Evolutionary conservation across 2,888 invertebrate genomes (phyloP), one percentile per base, ranked within the genome.

Genomic region (Anorthoa munda): DNA sequence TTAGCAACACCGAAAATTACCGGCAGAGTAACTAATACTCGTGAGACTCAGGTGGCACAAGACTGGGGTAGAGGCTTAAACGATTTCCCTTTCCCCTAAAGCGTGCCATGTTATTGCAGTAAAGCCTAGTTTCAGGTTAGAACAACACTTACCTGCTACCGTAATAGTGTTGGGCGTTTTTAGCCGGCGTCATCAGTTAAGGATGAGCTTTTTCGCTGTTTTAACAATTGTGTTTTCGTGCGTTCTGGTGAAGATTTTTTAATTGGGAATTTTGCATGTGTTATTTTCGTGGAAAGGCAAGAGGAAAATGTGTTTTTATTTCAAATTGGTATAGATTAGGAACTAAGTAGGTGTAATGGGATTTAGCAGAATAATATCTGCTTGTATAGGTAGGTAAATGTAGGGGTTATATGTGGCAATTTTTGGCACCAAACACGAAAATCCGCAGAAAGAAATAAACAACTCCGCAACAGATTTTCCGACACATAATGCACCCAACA

Each of bases 21-120:
- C 87, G 83, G 75, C 66, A 74, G 77, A 77, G 83, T 83, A 81
- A 87, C 87, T 90, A 90, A 88, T 87, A 88, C 91, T 80, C 87
- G 75, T 74, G 88, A 90, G 93, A 88, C 93, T 85, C 93, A 94
- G 94, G 94, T 94, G 94, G 89, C 90, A 86, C 81, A 87, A 91
- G 91, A 89, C 89, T 84, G 90, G 88, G 89, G 89, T 87, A 88
- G 90, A 86, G 91, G 93, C 93, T 94, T 94, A 94, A 94, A 92
- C 92, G 94, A 93, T 94, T 92, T 91, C 90, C 91, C 90, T 90
- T 88, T 79, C 76, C 80, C 81, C 87, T 88, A 88, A 91, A 88
- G 85, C 89, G 86, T 87, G 88, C 87, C 88, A 84, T 89, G 89
- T 89, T 90, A 88, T 82, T 87, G 90, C 90, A 91, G 89, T 91